Percentiles rank a stretch among this genome's conserved stretches.
Evolutionary conservation across 2,113 vertebrate species (phyloP).

Genomic region (Phylloscopus trochiloides): DNA sequence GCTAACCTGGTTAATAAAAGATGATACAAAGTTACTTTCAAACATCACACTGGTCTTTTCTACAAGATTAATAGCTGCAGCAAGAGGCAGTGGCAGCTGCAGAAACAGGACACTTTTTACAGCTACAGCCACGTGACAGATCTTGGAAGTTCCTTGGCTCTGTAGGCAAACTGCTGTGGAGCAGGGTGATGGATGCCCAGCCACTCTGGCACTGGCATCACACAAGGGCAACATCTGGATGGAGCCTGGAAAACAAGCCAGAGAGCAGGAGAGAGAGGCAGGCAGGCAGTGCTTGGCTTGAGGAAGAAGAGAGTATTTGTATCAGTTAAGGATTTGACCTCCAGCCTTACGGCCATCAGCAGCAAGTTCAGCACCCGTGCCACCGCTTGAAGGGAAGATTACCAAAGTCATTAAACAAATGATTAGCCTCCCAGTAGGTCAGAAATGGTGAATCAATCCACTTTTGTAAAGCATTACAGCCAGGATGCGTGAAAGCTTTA

Average conservation of each 20-base stretch:
- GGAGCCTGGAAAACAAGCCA: not conserved
- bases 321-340: not conserved
- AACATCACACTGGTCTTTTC: not conserved
- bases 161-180: accelerated
- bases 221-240: accelerated
- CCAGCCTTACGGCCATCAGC: not conserved
- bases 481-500: not conserved
- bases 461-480: not conserved
- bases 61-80: not conserved
- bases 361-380: not conserved
- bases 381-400: not conserved
- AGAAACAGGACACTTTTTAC: not conserved
- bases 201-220: accelerated
- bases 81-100: not conserved
- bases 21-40: not conserved
- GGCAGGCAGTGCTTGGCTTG: not conserved
- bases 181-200: accelerated
- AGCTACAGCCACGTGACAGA: accelerated
- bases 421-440: slow-evolving; percentile 6
- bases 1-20: not conserved
- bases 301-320: accelerated
- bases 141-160: not conserved
- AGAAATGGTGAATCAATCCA: slow-evolving; percentile 41
- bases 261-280: no score
- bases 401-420: slow-evolving; percentile 27